Base-by-base conservation (phyloP, 2,113 vertebrate genomes). In the Siniperca chuatsi region DNA sequence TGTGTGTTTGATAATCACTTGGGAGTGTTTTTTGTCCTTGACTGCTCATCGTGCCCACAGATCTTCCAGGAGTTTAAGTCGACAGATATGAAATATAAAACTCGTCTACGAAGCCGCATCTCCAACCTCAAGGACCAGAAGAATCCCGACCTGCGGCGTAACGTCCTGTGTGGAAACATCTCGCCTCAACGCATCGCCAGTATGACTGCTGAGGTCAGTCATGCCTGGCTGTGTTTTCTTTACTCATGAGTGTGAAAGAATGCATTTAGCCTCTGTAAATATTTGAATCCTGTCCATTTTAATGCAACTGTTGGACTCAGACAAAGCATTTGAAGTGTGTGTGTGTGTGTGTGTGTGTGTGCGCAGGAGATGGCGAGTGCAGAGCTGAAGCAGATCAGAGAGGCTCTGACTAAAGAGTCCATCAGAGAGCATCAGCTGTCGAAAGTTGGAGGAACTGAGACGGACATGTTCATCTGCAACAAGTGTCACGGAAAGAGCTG, bases 391-490 rank as follows among this genome's bases (percentile, higher is more conserved):
- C 97, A 98, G 96, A 98, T 99, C 78, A 96, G 98, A 83, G 98
- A 98, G 90, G 95, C 97, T 77, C 96, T 99, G 96, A 99, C 98
- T 1, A 98, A 98, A 93, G 98, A 99, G 90, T 98, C 97, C 16
- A 99, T 99, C 85, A 96, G 98, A 2, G 97, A 99, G 84, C 98
- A 99, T 92, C 98, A 99, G 95, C 97, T 99, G 93, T 98, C 97
- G 1, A 98, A 97, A 94, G 97, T 97, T 0, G 97, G 98, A 20
- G 98, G 98, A 58, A 98, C 97, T 0, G 97, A 98, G 95, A 99
- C 98, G 0, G 98, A 99, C 91, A 97, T 99, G 87, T 99, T 99
- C 92, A 95, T 96, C 83, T 99, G 98, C 54, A 96, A 92, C 77
- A 99, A 97, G 86, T 99, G 98, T 96, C 96, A 94, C 78, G 96